Percentiles rank a stretch among this genome's conserved stretches.
phyloP scores from a whole-genome alignment of 2,797 vertebrate species.

The Pteronotus mesoamericanus region DNA sequence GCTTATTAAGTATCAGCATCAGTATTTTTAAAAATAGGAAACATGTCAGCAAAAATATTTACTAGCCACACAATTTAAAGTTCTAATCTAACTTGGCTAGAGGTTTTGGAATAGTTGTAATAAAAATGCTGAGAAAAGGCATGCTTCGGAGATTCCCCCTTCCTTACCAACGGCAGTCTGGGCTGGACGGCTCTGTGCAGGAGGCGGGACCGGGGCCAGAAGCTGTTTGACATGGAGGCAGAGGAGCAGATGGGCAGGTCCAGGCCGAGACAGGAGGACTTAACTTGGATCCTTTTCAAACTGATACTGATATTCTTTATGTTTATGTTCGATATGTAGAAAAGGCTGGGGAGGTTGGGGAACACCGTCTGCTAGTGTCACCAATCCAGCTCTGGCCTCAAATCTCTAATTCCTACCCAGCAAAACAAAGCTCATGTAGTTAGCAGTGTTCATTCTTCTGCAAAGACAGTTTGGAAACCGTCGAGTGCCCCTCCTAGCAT shows the following conservation, averaged over 20 bases:
- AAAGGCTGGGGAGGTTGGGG: neutral
- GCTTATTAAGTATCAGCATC: neutral
- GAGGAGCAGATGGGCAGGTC: neutral
- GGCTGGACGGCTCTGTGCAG: neutral
- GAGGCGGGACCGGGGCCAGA: neutral
- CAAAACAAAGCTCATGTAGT: neutral
- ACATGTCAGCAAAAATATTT: neutral
- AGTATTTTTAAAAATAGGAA: neutral
- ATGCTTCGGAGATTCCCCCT: neutral
- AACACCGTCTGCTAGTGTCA: neutral
- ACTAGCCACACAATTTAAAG: neutral
- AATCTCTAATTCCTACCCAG: neutral
- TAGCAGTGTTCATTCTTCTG: neutral
- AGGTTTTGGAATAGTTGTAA: neutral
- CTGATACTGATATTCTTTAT: neutral
- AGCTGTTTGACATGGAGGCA: neutral
- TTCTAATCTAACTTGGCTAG: neutral
- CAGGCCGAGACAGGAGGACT: neutral
- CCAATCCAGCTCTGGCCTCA: neutral
- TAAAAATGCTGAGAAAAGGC: neutral
- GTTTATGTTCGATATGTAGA: neutral
- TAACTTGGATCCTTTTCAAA: neutral
- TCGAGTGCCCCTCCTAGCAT: neutral
- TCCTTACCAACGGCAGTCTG: neutral
- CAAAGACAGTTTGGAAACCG: neutral